phyloP scores from a whole-genome alignment of 2,797 vertebrate species.

The Lithobates pipiens region DNA sequence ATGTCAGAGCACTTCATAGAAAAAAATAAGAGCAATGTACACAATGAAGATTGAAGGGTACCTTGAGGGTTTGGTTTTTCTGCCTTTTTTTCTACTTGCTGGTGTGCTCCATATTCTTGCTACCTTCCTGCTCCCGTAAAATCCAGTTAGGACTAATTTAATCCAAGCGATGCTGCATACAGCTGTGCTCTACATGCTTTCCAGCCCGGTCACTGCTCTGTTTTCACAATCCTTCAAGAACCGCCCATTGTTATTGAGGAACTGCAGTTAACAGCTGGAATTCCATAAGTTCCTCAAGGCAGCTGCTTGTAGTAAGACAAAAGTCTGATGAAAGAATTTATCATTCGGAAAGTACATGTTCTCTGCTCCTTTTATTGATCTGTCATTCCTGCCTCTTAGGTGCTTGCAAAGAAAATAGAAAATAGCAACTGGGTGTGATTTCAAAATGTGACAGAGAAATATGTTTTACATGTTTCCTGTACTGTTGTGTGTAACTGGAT shows the following conservation, averaged over 20 bases:
- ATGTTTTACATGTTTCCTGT: background rate
- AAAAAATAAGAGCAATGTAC: background rate
- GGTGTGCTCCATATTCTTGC: slow-evolving; percentile 66
- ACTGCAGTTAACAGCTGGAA: slow-evolving; percentile 80
- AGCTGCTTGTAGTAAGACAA: slow-evolving; percentile 41
- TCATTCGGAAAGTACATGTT: background rate
- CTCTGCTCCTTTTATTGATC: background rate
- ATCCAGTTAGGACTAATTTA: slow-evolving; percentile 76
- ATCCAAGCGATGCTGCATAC: slow-evolving; percentile 72
- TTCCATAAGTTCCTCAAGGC: slow-evolving; percentile 77
- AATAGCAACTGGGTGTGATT: background rate
- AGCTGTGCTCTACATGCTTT: slow-evolving; percentile 75
- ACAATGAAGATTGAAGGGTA: slow-evolving; percentile 6
- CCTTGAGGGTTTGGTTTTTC: slow-evolving; percentile 71
- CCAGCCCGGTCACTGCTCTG: slow-evolving; percentile 76
- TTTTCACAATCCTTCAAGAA: slow-evolving; percentile 74
- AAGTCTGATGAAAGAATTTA: slow-evolving; percentile 30
- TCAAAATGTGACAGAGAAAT: background rate
- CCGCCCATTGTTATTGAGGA: slow-evolving; percentile 78
- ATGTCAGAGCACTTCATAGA: background rate
- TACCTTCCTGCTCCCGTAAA: slow-evolving; percentile 65
- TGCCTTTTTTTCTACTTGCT: slow-evolving; percentile 72
- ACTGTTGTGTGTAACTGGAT: background rate
- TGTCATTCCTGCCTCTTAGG: background rate
- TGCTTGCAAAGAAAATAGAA: background rate